Evolutionary conservation across 2,113 vertebrate species (phyloP).

Genomic region (Dromiciops gliroides): DNA sequence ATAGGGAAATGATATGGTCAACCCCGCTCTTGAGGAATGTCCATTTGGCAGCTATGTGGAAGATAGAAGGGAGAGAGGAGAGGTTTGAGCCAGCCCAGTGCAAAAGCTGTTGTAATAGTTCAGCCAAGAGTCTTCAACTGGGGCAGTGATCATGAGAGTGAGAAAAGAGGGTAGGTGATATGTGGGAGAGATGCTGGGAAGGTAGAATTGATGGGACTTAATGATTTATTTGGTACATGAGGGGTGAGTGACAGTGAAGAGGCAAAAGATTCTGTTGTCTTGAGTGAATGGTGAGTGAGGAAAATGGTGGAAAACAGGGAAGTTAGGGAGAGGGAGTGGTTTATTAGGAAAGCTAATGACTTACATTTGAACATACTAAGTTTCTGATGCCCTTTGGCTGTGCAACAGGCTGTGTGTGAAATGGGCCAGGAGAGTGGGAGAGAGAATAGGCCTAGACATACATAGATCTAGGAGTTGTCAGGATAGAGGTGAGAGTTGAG

Average conservation of each 20-base stretch:
- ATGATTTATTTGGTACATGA: neutral
- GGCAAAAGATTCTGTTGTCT: neutral
- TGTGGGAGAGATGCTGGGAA: neutral
- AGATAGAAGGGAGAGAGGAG: neutral
- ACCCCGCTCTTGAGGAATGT: neutral
- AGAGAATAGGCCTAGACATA: neutral
- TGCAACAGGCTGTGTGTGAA: neutral
- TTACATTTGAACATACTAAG: neutral
- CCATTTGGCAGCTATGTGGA: neutral
- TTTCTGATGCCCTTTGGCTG: neutral
- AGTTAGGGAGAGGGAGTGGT: neutral
- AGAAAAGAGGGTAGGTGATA: neutral
- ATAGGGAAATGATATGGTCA: neutral
- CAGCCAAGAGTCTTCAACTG: neutral
- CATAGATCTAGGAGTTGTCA: neutral
- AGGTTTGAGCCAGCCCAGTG: neutral
- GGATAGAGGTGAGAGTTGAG: neutral
- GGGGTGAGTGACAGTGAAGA: neutral
- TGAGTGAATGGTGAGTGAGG: neutral
- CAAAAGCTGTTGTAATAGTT: neutral
- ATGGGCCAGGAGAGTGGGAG: neutral
- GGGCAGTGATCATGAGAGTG: neutral
- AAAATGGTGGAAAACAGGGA: neutral
- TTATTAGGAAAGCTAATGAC: neutral
- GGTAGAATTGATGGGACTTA: neutral